Base-by-base conservation (phyloP, 1,140 invertebrate species). In the Drosophila suzukii region DNA sequence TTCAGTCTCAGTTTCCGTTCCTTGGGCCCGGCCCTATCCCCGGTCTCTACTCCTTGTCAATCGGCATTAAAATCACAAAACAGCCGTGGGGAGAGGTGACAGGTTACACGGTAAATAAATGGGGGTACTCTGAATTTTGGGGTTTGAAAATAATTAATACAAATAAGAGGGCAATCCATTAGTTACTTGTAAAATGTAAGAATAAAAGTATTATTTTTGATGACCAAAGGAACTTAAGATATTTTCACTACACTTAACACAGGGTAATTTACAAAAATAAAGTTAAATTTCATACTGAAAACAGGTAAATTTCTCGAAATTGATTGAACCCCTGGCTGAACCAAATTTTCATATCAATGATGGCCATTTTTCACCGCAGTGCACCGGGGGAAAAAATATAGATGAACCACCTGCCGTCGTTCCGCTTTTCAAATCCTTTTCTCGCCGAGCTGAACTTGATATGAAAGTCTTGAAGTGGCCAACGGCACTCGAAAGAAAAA, bases 11-110 rank as follows among this genome's bases (percentile, higher is more conserved):
- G 65, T 68, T 70, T 46, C 62, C 53, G 27, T 43, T 20, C 58
- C 46, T 17, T 15, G 36, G 36, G 36, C 1, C 32, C 15, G 36
- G 36, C 27, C 49, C 34, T 10, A 20, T 8, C 24, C 20, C 32
- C 24, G 15, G 10, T 32, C 56, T 39, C 61, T 11, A 36, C 61
- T 65, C 66, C 75, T 71, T 88, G 83, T 78, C 84, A 88, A 88
- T 88, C 76, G 83, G 84, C 84, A 88, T 88, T 88, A 88, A 88
- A 89, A 88, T 88, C 83, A 88, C 82, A 88, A 88, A 89, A 88
- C 84, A 88, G 60, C 72, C 66, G 63, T 68, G 57, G 39, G 61
- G 39, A 53, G 44, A 36, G 46, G 60, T 53, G 61, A 68, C 39
- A 41, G 60, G 24, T 66, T 66, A 53, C 65, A 68, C 47, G 8